These are phyloP conservation scores for Drosophila putrida DNA, from an alignment of 2,888 invertebrate genomes.

Conservation along the genomic window DNA sequence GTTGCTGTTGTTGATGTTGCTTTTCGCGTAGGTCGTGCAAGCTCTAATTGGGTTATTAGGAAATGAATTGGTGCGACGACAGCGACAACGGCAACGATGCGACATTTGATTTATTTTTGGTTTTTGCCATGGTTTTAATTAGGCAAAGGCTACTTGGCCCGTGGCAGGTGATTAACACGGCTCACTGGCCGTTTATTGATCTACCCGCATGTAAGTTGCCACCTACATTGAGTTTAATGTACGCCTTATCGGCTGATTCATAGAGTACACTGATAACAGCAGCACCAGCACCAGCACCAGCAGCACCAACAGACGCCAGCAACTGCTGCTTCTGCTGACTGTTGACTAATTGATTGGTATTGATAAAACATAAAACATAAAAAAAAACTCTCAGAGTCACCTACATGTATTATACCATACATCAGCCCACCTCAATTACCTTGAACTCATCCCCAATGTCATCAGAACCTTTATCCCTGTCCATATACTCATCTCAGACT, in stretches of 20 bases:
- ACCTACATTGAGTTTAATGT: conserved; percentile 39
- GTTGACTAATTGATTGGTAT: conserved; percentile 66
- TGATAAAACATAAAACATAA: no score
- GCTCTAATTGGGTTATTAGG: conserved; percentile 78
- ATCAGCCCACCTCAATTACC: no score
- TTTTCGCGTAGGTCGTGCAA: conserved; percentile 46
- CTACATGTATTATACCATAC: background rate
- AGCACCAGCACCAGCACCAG: background rate
- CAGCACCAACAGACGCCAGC: conserved; percentile 4
- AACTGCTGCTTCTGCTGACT: background rate
- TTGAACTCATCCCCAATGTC: background rate
- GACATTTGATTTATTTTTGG: conserved; percentile 62
- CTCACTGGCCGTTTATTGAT: conserved; percentile 51
- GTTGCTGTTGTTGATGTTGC: conserved; percentile 6
- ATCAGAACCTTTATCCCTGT: background rate
- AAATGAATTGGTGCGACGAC: conserved; percentile 62
- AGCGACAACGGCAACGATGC: conserved; percentile 13
- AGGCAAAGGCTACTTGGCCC: conserved; percentile 24
- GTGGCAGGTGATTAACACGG: conserved; percentile 54
- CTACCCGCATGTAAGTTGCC: conserved; percentile 40
- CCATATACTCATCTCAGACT: background rate
- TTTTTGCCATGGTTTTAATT: conserved; percentile 66
- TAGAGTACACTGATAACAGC: conserved; percentile 18
- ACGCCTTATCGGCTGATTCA: conserved; percentile 57
- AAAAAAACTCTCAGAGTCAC: background rate